Conservation (phyloP, 2,888 invertebrate genomes). For the Brenthis daphne region DNA sequence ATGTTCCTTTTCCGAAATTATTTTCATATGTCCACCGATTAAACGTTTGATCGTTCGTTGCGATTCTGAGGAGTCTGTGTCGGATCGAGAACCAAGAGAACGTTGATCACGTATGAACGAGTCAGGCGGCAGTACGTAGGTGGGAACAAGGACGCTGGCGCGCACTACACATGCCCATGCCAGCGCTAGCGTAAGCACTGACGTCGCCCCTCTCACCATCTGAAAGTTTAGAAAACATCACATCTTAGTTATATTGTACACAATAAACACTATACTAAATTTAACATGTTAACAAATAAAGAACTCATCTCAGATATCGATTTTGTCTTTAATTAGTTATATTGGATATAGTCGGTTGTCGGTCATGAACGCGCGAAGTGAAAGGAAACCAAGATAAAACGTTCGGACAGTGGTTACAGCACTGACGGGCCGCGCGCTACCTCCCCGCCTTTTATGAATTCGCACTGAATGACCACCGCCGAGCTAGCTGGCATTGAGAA, state of each 20-base stretch:
- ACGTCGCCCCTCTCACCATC: slow-evolving; percentile 82
- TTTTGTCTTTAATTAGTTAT: slow-evolving; percentile 57
- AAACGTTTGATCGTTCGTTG: slow-evolving; percentile 85
- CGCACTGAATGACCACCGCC: slow-evolving; percentile 68
- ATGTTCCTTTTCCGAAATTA: slow-evolving; percentile 71
- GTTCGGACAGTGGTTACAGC: slow-evolving; percentile 64
- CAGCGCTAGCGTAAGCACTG: slow-evolving; percentile 75
- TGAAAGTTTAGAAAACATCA: slow-evolving; percentile 74
- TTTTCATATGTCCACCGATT: slow-evolving; percentile 86
- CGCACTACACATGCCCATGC: slow-evolving; percentile 66
- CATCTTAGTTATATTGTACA: slow-evolving; percentile 55
- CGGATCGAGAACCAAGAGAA: slow-evolving; percentile 63
- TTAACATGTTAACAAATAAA: slow-evolving; percentile 41
- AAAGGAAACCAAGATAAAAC: slow-evolving; percentile 77
- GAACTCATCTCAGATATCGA: slow-evolving; percentile 74
- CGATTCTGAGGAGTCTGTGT: slow-evolving; percentile 62
- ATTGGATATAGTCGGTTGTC: slow-evolving; percentile 55
- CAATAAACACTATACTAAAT: slow-evolving; percentile 23
- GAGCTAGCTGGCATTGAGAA: slow-evolving; percentile 78
- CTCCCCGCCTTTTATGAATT: slow-evolving; percentile 77
- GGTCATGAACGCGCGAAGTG: slow-evolving; percentile 74
- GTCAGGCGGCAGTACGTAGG: slow-evolving; percentile 80
- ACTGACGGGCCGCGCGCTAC: slow-evolving; percentile 73
- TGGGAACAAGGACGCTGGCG: slow-evolving; percentile 78
- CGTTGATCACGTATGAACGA: slow-evolving; percentile 80